Evolutionary conservation across 2,797 vertebrate genomes (phyloP).

Genomic region (Carduelis carduelis): DNA sequence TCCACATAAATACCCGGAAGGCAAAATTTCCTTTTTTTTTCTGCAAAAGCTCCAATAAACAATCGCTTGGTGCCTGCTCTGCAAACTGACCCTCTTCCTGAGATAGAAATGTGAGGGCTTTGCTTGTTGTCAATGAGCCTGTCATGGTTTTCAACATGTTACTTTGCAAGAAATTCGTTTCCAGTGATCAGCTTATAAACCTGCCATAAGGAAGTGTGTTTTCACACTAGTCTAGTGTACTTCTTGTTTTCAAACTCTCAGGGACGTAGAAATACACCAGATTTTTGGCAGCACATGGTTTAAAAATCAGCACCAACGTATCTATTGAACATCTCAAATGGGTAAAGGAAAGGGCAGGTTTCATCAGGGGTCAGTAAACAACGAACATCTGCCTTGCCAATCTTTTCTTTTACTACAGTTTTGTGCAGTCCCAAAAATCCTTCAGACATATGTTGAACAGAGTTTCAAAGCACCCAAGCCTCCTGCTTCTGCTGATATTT

Average conservation of each 20-base stretch:
- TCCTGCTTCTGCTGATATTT: slow-evolving; percentile 65
- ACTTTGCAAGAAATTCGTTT: slow-evolving; percentile 71
- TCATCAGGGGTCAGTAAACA: slow-evolving; percentile 69
- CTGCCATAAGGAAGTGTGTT: slow-evolving; percentile 70
- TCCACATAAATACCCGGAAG: slow-evolving; percentile 67
- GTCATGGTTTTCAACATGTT: slow-evolving; percentile 74
- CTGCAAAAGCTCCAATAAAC: slow-evolving; percentile 65
- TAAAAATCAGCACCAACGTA: slow-evolving; percentile 69
- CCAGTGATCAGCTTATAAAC: slow-evolving; percentile 70
- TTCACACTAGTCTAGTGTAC: slow-evolving; percentile 68
- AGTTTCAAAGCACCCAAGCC: slow-evolving; percentile 62
- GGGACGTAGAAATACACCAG: slow-evolving; percentile 71
- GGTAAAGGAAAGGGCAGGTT: slow-evolving; percentile 71
- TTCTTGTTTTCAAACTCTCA: slow-evolving; percentile 72
- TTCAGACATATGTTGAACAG: slow-evolving; percentile 70
- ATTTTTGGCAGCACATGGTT: slow-evolving; percentile 71
- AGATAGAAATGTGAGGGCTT: slow-evolving; percentile 70
- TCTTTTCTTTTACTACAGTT: slow-evolving; percentile 48
- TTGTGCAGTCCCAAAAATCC: slow-evolving; percentile 63
- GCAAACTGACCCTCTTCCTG: slow-evolving; percentile 69
- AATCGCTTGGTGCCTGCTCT: slow-evolving; percentile 64
- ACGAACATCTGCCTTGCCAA: slow-evolving; percentile 72
- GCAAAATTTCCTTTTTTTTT: slow-evolving; percentile 60
- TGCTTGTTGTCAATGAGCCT: slow-evolving; percentile 74
- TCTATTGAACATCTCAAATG: slow-evolving; percentile 72